These are phyloP conservation scores for Halichondria panicea DNA, from an alignment of 37 sponge, comb jelly and placozoan species.

Conservation along the genomic window DNA sequence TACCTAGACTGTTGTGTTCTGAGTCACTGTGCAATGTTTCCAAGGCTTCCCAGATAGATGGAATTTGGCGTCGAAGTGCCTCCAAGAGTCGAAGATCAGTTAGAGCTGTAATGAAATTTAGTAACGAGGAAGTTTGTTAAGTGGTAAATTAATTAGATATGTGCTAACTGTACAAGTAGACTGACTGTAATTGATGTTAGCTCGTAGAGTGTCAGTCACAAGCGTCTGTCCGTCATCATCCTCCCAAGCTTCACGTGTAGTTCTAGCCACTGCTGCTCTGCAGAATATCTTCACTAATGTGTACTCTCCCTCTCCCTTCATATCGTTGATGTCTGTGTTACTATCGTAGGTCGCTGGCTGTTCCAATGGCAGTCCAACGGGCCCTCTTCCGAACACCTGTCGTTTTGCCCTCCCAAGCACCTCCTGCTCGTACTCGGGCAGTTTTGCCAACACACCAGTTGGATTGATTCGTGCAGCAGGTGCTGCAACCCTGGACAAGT, in stretches of 20 bases:
- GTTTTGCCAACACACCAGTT: too few relatives aligned
- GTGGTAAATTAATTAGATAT: background rate
- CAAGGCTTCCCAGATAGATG: slow-evolving; percentile 12
- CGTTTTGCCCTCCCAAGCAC: background rate
- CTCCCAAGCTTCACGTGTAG: background rate
- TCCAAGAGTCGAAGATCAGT: slow-evolving; percentile 3
- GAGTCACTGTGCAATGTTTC: slow-evolving; percentile 27
- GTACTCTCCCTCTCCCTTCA: background rate
- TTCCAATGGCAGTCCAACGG: too few relatives aligned
- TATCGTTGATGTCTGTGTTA: background rate
- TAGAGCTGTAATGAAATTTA: background rate
- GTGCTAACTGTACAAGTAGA: background rate
- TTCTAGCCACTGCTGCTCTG: too few relatives aligned
- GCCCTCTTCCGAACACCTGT: too few relatives aligned
- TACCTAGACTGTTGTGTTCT: slow-evolving; percentile 26
- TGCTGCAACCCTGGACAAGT: background rate
- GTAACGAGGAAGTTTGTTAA: too few relatives aligned
- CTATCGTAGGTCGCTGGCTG: background rate
- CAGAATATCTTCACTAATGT: background rate
- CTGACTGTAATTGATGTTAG: slow-evolving; percentile 20
- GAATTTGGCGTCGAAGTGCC: slow-evolving; percentile 11
- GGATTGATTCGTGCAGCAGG: background rate
- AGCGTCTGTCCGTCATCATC: background rate
- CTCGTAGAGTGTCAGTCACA: slow-evolving; percentile 3
- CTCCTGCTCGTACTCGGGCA: background rate